Evolutionary conservation across 2,113 vertebrate genomes (phyloP), one percentile per base, ranked within the genome.

Genomic region (Catagonus wagneri): DNA sequence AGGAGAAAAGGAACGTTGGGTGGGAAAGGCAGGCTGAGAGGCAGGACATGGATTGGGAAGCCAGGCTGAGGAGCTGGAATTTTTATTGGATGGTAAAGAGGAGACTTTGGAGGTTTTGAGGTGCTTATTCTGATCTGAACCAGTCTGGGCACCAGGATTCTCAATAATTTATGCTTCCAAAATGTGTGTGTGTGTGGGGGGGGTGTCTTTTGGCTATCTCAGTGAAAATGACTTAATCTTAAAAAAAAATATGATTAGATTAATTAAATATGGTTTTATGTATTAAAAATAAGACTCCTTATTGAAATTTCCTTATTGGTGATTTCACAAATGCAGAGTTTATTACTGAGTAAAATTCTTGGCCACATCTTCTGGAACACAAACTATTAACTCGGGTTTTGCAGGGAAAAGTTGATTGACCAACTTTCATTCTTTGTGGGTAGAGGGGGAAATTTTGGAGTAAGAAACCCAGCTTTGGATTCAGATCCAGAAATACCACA

Each of bases 251-350:
- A 81, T 52, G 34, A 25, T 39, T 74, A 22, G 36, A 60, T 88
- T 94, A 81, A 65, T 83, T 96, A 81, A 96, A 86, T 39, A 66
- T 74, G n/a, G 84, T 63, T 32, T 52, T 72, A 56, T 14, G 10
- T 98, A 97, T 98, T 98, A 97, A 97, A 98, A 98, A 96, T 85
- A 78, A 97, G 85, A 98, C 78, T 95, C 86, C 81, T 93, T 97
- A 96, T 96, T 10, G 36, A 97, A 94, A 94, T 85, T 83, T 94
- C 71, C 50, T 66, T 86, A 44, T 94, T 98, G 90, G 95, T 96
- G 97, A 97, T 97, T 97, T 98, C 83, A 97, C 50, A 98, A 92
- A 96, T 96, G 93, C 0, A 9, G 90, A 96, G 44, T 39, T 95
- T 72, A 66, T 34, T 72, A 1, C 0, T 39, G 65, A 83, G 79